Evolutionary conservation across 2,888 invertebrate species (phyloP).

Genomic region (Drosophila melanosoma): DNA sequence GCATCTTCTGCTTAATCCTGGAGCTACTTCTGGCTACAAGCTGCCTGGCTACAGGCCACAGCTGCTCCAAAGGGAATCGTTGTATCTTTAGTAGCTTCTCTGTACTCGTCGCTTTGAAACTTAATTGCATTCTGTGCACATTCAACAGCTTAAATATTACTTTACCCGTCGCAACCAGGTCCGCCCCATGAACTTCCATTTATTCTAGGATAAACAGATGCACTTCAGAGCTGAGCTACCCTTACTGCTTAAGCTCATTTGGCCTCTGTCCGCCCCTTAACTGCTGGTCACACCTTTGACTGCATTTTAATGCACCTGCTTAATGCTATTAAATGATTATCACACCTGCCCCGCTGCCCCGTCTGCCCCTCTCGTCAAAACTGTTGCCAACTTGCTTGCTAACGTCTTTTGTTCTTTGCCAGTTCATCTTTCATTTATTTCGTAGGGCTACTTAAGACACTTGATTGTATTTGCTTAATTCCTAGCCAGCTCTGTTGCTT

Average conservation of each 20-base stretch:
- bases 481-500: conserved; percentile 24
- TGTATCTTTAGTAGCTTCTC: not conserved
- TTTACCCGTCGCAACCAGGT: conserved; percentile 36
- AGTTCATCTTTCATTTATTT: conserved; percentile 61
- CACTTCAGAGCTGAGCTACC: conserved; percentile 3
- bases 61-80: conserved; percentile 4
- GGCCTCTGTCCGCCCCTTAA: conserved; percentile 5
- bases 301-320: conserved; percentile 65
- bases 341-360: conserved; percentile 55
- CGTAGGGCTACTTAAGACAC: conserved; percentile 46
- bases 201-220: conserved; percentile 29
- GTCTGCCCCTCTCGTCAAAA: not conserved
- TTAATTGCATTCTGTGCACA: conserved; percentile 66
- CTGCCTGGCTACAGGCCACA: not conserved
- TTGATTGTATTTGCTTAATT: conserved; percentile 51
- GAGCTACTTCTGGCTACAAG: conserved; percentile 3
- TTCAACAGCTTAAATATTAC: conserved; percentile 68
- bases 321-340: conserved; percentile 79
- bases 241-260: conserved; percentile 4
- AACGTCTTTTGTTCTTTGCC: conserved; percentile 17
- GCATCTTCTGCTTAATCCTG: conserved; percentile 19
- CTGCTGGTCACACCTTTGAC: conserved; percentile 50
- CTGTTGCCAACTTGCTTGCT: conserved; percentile 2
- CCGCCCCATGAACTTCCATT: conserved; percentile 19
- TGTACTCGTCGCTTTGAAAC: conserved; percentile 6